Percentiles rank a stretch among this genome's conserved stretches.
These are phyloP conservation scores for Artemia franciscana DNA, from an alignment of 1,140 invertebrate species.

Conservation along the genomic window DNA sequence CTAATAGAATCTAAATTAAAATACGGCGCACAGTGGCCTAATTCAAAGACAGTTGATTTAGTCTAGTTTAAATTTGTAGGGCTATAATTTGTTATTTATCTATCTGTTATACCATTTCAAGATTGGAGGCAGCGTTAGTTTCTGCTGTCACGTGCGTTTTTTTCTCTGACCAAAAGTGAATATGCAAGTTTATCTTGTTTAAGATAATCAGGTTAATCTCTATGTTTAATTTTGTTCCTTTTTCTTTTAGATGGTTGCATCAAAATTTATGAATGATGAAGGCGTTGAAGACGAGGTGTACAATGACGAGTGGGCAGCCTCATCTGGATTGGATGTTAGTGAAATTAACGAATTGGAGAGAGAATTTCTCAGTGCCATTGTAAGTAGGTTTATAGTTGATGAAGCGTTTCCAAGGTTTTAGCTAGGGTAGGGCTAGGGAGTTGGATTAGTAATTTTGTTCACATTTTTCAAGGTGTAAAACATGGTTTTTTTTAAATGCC, in stretches of 20 bases:
- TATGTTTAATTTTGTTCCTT: constrained; percentile 13
- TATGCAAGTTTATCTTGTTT: constrained; percentile 1
- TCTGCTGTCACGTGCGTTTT: constrained; percentile 4
- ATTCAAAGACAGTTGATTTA: no score
- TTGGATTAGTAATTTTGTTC: no score
- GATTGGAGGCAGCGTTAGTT: constrained; percentile 5
- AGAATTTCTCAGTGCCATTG: constrained; percentile 70
- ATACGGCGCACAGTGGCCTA: no score
- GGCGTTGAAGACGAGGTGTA: constrained; percentile 70
- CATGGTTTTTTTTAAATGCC: no score
- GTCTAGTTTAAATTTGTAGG: no score
- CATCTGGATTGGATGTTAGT: constrained; percentile 41
- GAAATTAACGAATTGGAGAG: constrained; percentile 61
- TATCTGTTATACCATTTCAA: constrained; percentile 13
- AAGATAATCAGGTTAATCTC: background rate
- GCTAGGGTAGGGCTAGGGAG: no score
- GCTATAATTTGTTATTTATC: background rate
- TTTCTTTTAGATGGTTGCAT: constrained; percentile 64
- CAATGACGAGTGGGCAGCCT: constrained; percentile 65
- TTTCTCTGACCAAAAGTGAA: constrained; percentile 1
- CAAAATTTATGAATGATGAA: constrained; percentile 78
- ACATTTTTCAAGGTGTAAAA: no score
- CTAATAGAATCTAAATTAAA: no score
- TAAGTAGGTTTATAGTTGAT: no score
- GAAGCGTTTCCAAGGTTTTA: no score